Percentiles rank a stretch among this genome's conserved stretches.
Evolutionary conservation across 2,113 vertebrate species (phyloP).

Genomic region (Synodontis membranacea): DNA sequence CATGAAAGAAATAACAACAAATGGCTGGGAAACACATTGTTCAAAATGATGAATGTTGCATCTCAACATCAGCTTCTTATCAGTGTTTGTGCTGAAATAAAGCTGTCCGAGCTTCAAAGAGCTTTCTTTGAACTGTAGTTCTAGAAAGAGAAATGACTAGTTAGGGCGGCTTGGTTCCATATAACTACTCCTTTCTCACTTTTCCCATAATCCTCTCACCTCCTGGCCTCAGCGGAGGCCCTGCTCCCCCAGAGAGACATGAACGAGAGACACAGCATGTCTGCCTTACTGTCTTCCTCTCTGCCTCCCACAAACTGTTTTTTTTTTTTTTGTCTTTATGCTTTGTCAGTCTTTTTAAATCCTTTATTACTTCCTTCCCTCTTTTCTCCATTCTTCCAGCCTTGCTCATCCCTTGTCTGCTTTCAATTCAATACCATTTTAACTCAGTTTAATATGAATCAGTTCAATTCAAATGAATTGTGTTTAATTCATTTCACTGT

Average conservation of each 20-base stretch:
- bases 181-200: constrained; percentile 14
- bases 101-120: constrained; percentile 62
- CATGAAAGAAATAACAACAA: constrained; percentile 24
- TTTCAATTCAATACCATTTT: background rate
- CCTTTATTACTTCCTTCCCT: constrained; percentile 6
- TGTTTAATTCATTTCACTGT: background rate
- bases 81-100: constrained; percentile 67
- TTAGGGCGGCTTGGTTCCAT: constrained; percentile 2
- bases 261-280: background rate
- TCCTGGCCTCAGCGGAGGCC: constrained; percentile 21
- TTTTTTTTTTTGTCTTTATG: constrained; percentile 49
- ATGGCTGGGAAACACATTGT: constrained; percentile 61
- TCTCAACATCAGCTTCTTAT: constrained; percentile 67
- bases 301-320: constrained; percentile 50
- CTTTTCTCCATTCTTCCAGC: background rate
- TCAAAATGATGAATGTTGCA: constrained; percentile 67
- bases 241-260: background rate
- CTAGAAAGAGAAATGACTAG: constrained; percentile 34
- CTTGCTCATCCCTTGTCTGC: background rate
- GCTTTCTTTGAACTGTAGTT: constrained; percentile 34
- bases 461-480: background rate
- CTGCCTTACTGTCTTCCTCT: background rate
- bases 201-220: constrained; percentile 22
- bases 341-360: constrained; percentile 8
- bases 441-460: background rate